phyloP scores from a whole-genome alignment of 1,140 invertebrate genomes.

The Eupeodes corollae region DNA sequence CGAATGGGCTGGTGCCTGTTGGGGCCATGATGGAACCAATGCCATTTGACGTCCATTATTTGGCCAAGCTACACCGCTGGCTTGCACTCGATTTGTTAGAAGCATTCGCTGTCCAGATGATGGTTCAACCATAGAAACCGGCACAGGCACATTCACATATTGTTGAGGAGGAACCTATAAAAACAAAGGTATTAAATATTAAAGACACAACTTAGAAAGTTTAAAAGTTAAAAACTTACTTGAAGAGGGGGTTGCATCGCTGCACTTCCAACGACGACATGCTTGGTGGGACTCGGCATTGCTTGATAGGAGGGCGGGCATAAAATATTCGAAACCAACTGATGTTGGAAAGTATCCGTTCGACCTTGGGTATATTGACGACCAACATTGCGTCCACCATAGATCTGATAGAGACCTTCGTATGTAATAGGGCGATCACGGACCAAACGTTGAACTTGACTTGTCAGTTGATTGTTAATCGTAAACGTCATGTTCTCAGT shows the following conservation, averaged over 20 bases:
- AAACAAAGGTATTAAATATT: neutral
- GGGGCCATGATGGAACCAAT: constrained; percentile 80
- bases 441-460: constrained; percentile 58
- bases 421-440: constrained; percentile 52
- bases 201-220: neutral
- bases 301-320: constrained; percentile 79
- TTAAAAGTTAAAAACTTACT: constrained; percentile 8
- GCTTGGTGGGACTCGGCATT: constrained; percentile 70
- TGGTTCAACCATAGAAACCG: constrained; percentile 82
- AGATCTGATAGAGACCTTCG: constrained; percentile 74
- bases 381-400: constrained; percentile 62
- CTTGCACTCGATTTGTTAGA: constrained; percentile 62
- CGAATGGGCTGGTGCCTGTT: constrained; percentile 65
- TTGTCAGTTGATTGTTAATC: constrained; percentile 70
- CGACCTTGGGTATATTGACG: constrained; percentile 51
- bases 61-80: constrained; percentile 56
- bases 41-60: constrained; percentile 67
- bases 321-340: constrained; percentile 83
- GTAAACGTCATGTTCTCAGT: constrained; percentile 77
- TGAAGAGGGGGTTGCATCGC: constrained; percentile 47
- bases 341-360: constrained; percentile 69
- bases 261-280: constrained; percentile 72
- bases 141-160: constrained; percentile 56
- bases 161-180: constrained; percentile 64
- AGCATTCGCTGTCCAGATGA: constrained; percentile 54